Evolutionary conservation across 1,140 invertebrate genomes (phyloP).

Genomic region (Calliphora vicina): DNA sequence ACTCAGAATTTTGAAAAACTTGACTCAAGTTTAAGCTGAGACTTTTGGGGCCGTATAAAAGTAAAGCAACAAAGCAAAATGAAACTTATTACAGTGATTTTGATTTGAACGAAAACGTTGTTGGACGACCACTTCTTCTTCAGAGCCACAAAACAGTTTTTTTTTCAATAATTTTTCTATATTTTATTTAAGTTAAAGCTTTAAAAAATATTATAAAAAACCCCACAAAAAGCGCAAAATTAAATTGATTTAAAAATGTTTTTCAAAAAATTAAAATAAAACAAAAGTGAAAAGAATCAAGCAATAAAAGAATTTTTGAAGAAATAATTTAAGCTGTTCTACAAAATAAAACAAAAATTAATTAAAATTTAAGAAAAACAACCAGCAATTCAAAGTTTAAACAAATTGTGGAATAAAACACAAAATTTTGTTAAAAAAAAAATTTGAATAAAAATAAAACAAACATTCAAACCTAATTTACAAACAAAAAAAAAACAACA

Average conservation of each 20-base stretch:
- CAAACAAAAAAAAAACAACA: background rate
- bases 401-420: background rate
- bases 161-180: background rate
- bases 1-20: constrained; percentile 34
- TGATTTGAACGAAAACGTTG: constrained; percentile 57
- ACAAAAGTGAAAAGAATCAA: background rate
- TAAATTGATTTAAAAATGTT: background rate
- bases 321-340: background rate
- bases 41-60: constrained; percentile 52
- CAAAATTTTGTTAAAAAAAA: background rate
- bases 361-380: background rate
- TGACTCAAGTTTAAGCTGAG: constrained; percentile 20
- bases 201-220: background rate
- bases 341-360: background rate
- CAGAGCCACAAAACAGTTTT: background rate
- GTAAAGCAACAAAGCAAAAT: constrained; percentile 59
- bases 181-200: background rate
- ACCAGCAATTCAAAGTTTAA: background rate
- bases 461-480: background rate
- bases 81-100: constrained; percentile 62
- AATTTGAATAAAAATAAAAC: constrained; percentile 6
- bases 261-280: background rate
- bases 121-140: background rate
- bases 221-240: background rate
- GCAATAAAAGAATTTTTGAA: background rate